Evolutionary conservation across 1,140 invertebrate genomes (phyloP), one percentile per base, ranked within the genome.

Genomic region (Thalassaphorura encarpata): DNA sequence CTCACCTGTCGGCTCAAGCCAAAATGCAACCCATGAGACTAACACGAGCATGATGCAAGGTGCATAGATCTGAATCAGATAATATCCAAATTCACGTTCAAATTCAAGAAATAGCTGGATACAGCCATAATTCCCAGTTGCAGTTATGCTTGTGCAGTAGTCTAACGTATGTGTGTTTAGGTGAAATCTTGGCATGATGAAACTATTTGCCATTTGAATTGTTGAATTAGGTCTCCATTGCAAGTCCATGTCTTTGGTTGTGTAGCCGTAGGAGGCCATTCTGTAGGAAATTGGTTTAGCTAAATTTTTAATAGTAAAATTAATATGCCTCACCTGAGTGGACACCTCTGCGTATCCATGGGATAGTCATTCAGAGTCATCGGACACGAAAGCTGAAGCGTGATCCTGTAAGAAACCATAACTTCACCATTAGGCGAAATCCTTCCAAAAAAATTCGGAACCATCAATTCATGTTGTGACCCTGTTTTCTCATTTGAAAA

Each of bases 401-500:
- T 48, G 28, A 58, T 48, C 31, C 56, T 46, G 19, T 8, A 43
- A 36, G 8, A 73, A 64, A 76, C 76, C 16, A 76, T 56, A 29
- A 97, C 93, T 47, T 87, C 86, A 53, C 93, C 93, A 67, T 94
- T 82, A 39, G 91, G 90, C 75, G 93, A 92, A 68, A 97, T 96
- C 64, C 93, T 77, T 69, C 97, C 92, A 77, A 97, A 91, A 53
- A 97, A 89, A 73, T 97, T 95, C 48, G 90, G 89, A 85, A 93
- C 90, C 68, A 94, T 93, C 71, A 97, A 96, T 70, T 94, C 89
- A 73, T 97, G 93, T 71, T 95, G 94, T 70, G 95, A 89, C 39
- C 92, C 91, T 69, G 91, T 89, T 72, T 96, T 95, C 76, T 97
- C 92, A 68, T 97, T 96, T 29, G 89, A 88, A 73, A 97, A 97